A percentile compares a stretch with the other conserved stretches of the same genome.
Evolutionary conservation across 2,888 invertebrate species (phyloP).

Genomic region (Drosophila pseudotalamancana): DNA sequence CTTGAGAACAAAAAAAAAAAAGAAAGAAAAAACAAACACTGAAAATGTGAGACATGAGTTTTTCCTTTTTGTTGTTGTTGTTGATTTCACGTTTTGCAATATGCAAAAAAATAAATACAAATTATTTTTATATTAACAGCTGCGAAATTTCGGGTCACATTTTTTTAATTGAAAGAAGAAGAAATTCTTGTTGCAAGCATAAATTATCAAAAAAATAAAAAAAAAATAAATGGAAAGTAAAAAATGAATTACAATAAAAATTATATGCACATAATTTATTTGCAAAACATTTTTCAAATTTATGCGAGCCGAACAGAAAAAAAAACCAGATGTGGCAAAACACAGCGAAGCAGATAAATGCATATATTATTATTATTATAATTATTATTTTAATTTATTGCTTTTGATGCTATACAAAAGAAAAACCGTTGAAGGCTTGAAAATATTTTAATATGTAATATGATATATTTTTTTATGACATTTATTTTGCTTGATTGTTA

Average conservation of each 20-base stretch:
- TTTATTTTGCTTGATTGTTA: background rate
- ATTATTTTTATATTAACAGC: constrained; percentile 40
- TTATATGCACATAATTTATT: constrained; percentile 52
- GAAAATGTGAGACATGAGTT: constrained; percentile 14
- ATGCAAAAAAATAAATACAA: constrained; percentile 18
- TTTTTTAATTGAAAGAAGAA: constrained; percentile 47
- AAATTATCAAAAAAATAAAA: constrained; percentile 39
- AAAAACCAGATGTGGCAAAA: constrained; percentile 41
- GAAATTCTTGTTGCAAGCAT: constrained; percentile 42
- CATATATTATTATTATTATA: constrained; percentile 15
- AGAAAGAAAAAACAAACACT: constrained; percentile 10
- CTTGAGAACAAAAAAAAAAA: constrained; percentile 21
- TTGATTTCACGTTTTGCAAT: constrained; percentile 46
- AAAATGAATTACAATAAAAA: constrained; percentile 5
- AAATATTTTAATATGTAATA: background rate
- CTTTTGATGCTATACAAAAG: background rate
- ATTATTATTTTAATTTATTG: background rate
- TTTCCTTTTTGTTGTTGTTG: constrained; percentile 18
- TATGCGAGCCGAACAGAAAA: constrained; percentile 25
- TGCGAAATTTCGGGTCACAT: constrained; percentile 23
- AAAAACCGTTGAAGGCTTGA: background rate
- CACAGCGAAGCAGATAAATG: constrained; percentile 23
- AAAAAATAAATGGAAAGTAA: constrained; percentile 18
- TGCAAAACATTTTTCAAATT: constrained; percentile 47
- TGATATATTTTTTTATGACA: background rate